Conservation (phyloP, 2,888 invertebrate species). For the Cataglyphis livida region DNA sequence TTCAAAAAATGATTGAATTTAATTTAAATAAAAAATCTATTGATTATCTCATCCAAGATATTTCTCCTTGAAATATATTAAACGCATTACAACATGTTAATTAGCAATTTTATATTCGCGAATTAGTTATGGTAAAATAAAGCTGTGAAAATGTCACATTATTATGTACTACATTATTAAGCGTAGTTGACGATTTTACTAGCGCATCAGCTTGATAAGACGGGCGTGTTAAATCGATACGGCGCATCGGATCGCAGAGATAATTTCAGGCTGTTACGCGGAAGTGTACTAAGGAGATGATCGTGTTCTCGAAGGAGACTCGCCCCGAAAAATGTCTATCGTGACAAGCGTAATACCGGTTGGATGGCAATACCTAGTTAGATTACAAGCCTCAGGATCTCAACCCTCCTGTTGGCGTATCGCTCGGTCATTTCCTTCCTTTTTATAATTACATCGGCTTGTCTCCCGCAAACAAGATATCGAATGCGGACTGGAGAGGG, state of each 20-base stretch:
- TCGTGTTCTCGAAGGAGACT: conserved; percentile 60
- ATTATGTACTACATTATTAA: not conserved
- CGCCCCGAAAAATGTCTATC: conserved; percentile 69
- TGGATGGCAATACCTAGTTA: conserved; percentile 72
- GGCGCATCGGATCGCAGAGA: conserved; percentile 60
- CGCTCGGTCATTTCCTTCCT: conserved; percentile 74
- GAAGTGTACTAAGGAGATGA: conserved; percentile 66
- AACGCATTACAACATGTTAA: not conserved
- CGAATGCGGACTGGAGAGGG: conserved; percentile 65
- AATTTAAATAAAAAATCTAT: not conserved
- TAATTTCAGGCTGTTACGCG: conserved; percentile 68
- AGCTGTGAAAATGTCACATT: not conserved
- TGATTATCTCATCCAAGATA: not conserved
- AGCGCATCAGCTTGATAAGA: conserved; percentile 32
- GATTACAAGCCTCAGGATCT: conserved; percentile 65
- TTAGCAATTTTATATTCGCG: not conserved
- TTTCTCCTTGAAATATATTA: not conserved
- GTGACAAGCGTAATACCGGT: conserved; percentile 69
- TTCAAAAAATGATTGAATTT: not conserved
- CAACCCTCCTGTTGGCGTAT: conserved; percentile 56
- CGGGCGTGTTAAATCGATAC: conserved; percentile 61
- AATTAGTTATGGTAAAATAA: conserved; percentile 14
- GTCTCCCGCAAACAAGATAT: conserved; percentile 67
- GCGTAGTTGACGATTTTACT: conserved; percentile 17
- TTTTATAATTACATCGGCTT: conserved; percentile 79